Evolutionary conservation across 1,140 invertebrate species (phyloP), one percentile per base, ranked within the genome.

Genomic region (Rhagoletis zephyria): DNA sequence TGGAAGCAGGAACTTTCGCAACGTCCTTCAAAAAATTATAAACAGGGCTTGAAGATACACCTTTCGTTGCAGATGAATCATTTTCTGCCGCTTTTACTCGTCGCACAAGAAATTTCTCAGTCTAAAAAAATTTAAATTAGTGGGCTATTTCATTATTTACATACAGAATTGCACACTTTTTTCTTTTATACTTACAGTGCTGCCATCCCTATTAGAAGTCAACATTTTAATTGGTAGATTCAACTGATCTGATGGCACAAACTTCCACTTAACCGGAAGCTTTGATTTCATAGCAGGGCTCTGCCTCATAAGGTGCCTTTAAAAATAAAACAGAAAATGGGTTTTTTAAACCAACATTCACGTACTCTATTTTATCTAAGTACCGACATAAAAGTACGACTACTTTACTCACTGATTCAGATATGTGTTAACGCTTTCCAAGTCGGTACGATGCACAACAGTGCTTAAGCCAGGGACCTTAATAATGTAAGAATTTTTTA

Each of bases 331-430:
- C 30, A 51, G 1, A 51, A 16, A 59, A 30, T 56, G 48, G 51
- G 65, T 48, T 67, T 63, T 14, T 63, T 16, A 63, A 1, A 16
- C 16, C 12, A 63, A n/a, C 16, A 56, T 51, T 14, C 2, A 74
- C 5, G 2, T 16, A 1, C 6, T 10, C 14, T 12, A 30, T 51
- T 61, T 86, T 45, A 40, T 61, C 60, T 40, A 9, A 85, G 5
- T 7, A 30, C 60, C 2, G 5, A 3, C 12, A 3, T 10, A 56
- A 30, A 85, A 85, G 40, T 51, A 45, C 19, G 19, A 59, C 59
- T 30, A 65, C 85, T 56, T 65, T 87, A 87, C 86, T 87, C 65
- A 87, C 86, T 87, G 48, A 40, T 87, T 87, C 12, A 87, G 19
- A 77, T 77, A 87, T 30, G 61, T 87, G n/a, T 30, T 16, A 16